phyloP scores from a whole-genome alignment of 1,140 invertebrate genomes.

The Steinernema khuongi region DNA sequence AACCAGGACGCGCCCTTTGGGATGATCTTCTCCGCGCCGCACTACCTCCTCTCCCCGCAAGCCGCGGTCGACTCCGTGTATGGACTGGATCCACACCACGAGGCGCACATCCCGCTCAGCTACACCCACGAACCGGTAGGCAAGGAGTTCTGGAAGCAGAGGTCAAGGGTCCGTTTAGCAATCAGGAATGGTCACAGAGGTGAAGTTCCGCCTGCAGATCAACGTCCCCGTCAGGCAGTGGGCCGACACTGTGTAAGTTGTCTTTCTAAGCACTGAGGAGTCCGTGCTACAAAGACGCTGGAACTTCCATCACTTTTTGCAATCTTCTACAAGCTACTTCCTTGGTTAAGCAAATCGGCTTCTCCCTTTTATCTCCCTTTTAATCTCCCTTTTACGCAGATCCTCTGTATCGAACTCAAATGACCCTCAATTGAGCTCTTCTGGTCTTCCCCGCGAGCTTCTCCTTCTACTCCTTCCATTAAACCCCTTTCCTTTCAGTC shows the following conservation, averaged over 20 bases:
- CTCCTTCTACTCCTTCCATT: too few relatives aligned
- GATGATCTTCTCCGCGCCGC: constrained; percentile 33
- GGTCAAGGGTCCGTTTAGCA: constrained; percentile 17
- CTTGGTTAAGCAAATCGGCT: too few relatives aligned
- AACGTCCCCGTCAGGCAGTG: constrained; percentile 23
- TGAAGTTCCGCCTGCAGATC: constrained; percentile 26
- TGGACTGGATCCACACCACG: constrained; percentile 25
- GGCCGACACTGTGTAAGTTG: constrained; percentile 27
- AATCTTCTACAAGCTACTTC: too few relatives aligned
- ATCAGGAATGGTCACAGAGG: constrained; percentile 28
- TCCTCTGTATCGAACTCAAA: too few relatives aligned
- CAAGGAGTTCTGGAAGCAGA: background rate
- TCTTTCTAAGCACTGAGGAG: background rate
- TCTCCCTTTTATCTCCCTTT: too few relatives aligned
- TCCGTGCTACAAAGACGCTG: too few relatives aligned
- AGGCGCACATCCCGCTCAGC: constrained; percentile 23
- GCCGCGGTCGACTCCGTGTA: constrained; percentile 18
- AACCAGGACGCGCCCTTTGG: constrained; percentile 29
- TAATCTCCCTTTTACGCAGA: too few relatives aligned
- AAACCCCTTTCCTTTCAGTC: background rate
- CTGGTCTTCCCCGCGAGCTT: too few relatives aligned
- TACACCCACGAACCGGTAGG: constrained; percentile 34
- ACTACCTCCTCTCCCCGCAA: constrained; percentile 30
- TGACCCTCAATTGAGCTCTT: too few relatives aligned
- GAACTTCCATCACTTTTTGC: too few relatives aligned